These are phyloP conservation scores for Leptinotarsa rubiginosa DNA, from an alignment of 2,888 invertebrate genomes.

Conservation along the genomic window DNA sequence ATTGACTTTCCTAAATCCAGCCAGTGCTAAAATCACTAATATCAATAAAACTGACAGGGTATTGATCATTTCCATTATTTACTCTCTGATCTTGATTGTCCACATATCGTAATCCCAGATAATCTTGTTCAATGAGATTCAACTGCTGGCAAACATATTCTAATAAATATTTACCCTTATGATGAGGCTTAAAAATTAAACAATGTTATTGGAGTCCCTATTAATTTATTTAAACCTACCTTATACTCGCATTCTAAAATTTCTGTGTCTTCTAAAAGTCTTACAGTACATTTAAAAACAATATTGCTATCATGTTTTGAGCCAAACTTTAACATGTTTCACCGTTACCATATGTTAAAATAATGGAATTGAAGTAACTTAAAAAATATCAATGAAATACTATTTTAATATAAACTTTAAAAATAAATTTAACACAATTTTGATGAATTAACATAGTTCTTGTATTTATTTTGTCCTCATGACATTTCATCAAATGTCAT, in stretches of 20 bases:
- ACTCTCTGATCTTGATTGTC: constrained; percentile 91
- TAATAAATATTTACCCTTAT: constrained; percentile 89
- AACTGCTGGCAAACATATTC: constrained; percentile 92
- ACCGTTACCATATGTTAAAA: constrained; percentile 13
- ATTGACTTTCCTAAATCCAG: constrained; percentile 90
- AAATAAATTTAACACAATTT: background rate
- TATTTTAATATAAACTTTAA: background rate
- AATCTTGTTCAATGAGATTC: constrained; percentile 92
- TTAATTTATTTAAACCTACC: constrained; percentile 66
- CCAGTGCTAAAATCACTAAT: constrained; percentile 83
- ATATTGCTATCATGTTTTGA: constrained; percentile 80
- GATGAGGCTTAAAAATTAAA: constrained; percentile 77
- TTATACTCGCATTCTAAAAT: constrained; percentile 94
- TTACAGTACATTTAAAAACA: constrained; percentile 88
- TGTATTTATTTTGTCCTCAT: background rate
- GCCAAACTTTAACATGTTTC: constrained; percentile 65
- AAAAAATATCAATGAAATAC: too few relatives aligned
- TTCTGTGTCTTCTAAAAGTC: constrained; percentile 90
- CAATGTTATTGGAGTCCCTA: constrained; percentile 23
- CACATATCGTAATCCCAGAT: constrained; percentile 93
- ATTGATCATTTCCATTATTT: constrained; percentile 47
- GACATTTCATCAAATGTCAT: background rate
- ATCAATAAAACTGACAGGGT: constrained; percentile 16
- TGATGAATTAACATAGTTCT: constrained; percentile 8
- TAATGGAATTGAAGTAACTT: background rate